Conservation (phyloP, 1,140 invertebrate species). For the Drosophila busckii region DNA sequence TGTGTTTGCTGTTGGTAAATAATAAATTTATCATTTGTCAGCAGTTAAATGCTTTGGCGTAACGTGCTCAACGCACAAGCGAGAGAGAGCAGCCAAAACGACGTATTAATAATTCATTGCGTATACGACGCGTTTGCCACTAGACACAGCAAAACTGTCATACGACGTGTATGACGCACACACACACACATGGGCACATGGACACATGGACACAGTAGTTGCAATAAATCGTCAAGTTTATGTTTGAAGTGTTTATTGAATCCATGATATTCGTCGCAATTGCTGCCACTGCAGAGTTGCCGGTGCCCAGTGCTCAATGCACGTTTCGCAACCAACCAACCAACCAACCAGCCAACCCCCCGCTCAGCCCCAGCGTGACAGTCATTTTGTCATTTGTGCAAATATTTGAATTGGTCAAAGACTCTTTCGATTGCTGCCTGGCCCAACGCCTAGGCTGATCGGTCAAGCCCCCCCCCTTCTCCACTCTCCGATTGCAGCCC, state of each 20-base stretch:
- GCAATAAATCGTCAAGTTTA: slow-evolving; percentile 74
- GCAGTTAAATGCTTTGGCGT: slow-evolving; percentile 66
- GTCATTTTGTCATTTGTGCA: slow-evolving; percentile 43
- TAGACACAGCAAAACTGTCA: slow-evolving; percentile 62
- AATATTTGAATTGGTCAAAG: slow-evolving; percentile 43
- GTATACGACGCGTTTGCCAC: slow-evolving; percentile 67
- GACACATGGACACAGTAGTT: slow-evolving; percentile 16
- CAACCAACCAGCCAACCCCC: neutral
- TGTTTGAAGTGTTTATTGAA: slow-evolving; percentile 77
- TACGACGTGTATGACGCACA: slow-evolving; percentile 56
- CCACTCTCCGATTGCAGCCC: neutral
- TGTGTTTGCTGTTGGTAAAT: slow-evolving; percentile 53
- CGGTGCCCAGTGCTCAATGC: neutral
- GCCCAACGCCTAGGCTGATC: slow-evolving; percentile 3
- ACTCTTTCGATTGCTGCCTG: slow-evolving; percentile 8
- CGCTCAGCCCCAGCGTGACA: neutral
- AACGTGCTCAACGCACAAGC: no score
- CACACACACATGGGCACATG: slow-evolving; percentile 7
- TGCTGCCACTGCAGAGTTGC: slow-evolving; percentile 12
- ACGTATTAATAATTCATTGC: slow-evolving; percentile 77
- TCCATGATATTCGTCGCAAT: slow-evolving; percentile 70
- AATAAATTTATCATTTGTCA: slow-evolving; percentile 78
- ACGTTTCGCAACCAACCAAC: slow-evolving; percentile 14
- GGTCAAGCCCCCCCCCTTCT: neutral
- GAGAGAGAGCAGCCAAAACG: slow-evolving; percentile 30